Evolutionary conservation across 2,113 vertebrate genomes (phyloP).

Genomic region (cat (Felis catus)): F.catus_Fca126_mat1.0 CM031421.1:67278001-67278500

Average conservation of each 20-base stretch:
- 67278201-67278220: background rate
- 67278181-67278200: background rate
- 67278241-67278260: background rate
- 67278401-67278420: background rate
- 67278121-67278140: background rate
- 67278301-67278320: background rate
- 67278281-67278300: background rate
- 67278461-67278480: constrained; percentile 15
- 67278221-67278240: background rate
- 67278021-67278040: no score
- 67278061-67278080: no score
- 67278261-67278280: background rate
- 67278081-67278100: no score
- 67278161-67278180: background rate
- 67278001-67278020: no score
- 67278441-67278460: background rate
- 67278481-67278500: background rate
- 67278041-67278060: no score
- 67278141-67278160: background rate
- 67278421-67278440: background rate
- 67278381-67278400: background rate
- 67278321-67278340: background rate
- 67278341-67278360: background rate
- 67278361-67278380: background rate
- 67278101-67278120: background rate